A percentile compares a stretch with the other conserved stretches of the same genome.
phyloP scores from a whole-genome alignment of 2,888 invertebrate genomes.

The Himalopsyche japonica region DNA sequence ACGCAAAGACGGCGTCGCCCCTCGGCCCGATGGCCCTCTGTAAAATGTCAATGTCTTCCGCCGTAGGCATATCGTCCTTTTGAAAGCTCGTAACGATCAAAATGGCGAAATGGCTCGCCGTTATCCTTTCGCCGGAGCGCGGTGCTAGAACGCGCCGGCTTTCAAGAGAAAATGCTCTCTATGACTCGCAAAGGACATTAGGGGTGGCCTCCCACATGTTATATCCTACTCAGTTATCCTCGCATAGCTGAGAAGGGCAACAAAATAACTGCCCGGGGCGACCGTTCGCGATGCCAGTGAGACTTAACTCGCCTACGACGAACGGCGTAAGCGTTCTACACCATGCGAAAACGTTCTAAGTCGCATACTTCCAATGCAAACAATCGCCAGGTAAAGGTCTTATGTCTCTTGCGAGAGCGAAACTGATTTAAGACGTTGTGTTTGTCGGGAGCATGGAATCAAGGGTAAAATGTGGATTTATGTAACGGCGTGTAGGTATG shows the following conservation, averaged over 20 bases:
- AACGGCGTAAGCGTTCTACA: background rate
- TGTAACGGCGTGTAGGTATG: slow-evolving; percentile 36
- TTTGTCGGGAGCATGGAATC: slow-evolving; percentile 25
- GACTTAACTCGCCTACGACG: slow-evolving; percentile 8
- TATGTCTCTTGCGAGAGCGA: slow-evolving; percentile 6
- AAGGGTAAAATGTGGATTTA: slow-evolving; percentile 40
- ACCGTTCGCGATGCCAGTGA: slow-evolving; percentile 2
- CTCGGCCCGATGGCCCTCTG: slow-evolving; percentile 37
- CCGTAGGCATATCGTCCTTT: slow-evolving; percentile 37
- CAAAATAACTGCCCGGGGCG: slow-evolving; percentile 40
- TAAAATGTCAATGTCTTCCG: slow-evolving; percentile 41
- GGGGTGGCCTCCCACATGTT: slow-evolving; percentile 35
- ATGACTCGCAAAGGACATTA: slow-evolving; percentile 35
- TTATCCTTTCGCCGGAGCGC: slow-evolving; percentile 6
- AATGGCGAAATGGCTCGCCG: slow-evolving; percentile 24
- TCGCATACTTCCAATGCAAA: background rate
- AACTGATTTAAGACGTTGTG: slow-evolving; percentile 25
- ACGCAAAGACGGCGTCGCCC: slow-evolving; percentile 38
- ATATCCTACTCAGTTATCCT: slow-evolving; percentile 35
- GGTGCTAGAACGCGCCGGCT: slow-evolving; percentile 6
- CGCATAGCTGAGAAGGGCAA: slow-evolving; percentile 30
- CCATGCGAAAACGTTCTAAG: slow-evolving; percentile 5
- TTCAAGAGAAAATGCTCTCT: slow-evolving; percentile 16
- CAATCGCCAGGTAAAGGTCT: background rate
- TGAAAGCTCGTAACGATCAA: slow-evolving; percentile 30